Base-by-base conservation (phyloP, 2,113 vertebrate species). In the Anarrhichthys ocellatus region DNA sequence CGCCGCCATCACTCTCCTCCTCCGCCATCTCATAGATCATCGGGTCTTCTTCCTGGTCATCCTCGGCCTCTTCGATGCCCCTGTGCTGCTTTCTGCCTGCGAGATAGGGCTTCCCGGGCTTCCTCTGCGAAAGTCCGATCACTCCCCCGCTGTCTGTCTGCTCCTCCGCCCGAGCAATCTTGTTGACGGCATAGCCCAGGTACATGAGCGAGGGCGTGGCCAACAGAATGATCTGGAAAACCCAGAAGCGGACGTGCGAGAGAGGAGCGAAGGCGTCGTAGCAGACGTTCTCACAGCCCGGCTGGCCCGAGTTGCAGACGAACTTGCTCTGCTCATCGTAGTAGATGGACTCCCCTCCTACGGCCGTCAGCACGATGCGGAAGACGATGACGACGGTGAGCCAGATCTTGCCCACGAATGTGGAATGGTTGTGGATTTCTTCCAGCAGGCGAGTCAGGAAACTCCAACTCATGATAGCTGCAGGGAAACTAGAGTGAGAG, bases 361-460 rank as follows among this genome's bases (percentile, higher is more conserved):
- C 97, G 0, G 96, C 98, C 0, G 97, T 99, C 0, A 99, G 95
- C 20, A 99, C 97, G 0, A 99, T 99, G 56, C 97, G 96, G 84
- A 99, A 99, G 4, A 99, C 96, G 1, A 99, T 96, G 72, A 99
- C 86, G 9, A 96, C 95, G 0, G 97, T 97, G 88, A 99, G 95
- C 97, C 98, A 99, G 90, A 99, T 96, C 90, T 99, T 99, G 76
- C 98, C 97, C 72, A 99, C 97, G 27, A 99, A 99, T 0, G 98
- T 99, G 6, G 97, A 99, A 64, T 99, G 98, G 84, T 99, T 97
- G 95, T 99, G 97, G 92, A 99, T 99, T 93, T 99, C 98, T 89
- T 99, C 97, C 84, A 99, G 92, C 77, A 99, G 95, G 3, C 96
- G 97, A 8, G 97, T 99, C 93, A 99, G 95, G 89, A 99, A 99